Percentiles rank a stretch among this genome's conserved stretches.
phyloP scores from a whole-genome alignment of 2,888 invertebrate species.

The Phytoseiulus persimilis region DNA sequence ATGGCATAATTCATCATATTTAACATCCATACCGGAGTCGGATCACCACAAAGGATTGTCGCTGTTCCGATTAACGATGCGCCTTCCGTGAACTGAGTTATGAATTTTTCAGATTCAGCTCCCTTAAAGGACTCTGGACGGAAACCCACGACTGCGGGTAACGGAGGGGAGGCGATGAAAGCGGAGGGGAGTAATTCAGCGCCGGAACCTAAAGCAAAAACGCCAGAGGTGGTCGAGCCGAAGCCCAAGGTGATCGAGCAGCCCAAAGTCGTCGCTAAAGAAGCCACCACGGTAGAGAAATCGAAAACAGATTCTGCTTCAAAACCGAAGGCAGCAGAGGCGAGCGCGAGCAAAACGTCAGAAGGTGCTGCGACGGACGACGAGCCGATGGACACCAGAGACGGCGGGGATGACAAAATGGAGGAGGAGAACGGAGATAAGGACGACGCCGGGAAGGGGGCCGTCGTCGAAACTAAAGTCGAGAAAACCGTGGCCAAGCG shows the following conservation, averaged over 20 bases:
- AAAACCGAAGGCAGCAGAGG: neutral
- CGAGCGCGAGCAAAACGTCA: neutral
- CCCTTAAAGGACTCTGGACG: neutral
- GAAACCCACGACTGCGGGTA: neutral
- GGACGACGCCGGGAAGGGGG: neutral
- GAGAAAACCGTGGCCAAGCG: constrained; percentile 12
- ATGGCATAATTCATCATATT: neutral
- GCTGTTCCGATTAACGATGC: too few relatives aligned
- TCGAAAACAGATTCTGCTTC: neutral
- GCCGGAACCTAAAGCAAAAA: neutral
- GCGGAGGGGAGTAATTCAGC: neutral
- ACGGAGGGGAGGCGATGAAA: neutral
- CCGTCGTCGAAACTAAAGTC: neutral
- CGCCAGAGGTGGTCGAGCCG: neutral
- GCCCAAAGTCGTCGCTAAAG: neutral
- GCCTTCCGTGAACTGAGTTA: too few relatives aligned
- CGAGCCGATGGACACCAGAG: constrained; percentile 5
- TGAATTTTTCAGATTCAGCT: neutral
- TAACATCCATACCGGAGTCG: neutral
- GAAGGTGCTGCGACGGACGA: constrained; percentile 9
- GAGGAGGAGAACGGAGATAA: neutral
- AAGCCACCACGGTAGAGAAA: neutral
- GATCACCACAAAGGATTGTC: too few relatives aligned
- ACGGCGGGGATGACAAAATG: neutral
- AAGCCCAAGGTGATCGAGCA: neutral